Percentiles rank a stretch among this genome's conserved stretches.
Conservation (phyloP, 2,113 vertebrate genomes). For the Brienomyrus longianalis region DNA sequence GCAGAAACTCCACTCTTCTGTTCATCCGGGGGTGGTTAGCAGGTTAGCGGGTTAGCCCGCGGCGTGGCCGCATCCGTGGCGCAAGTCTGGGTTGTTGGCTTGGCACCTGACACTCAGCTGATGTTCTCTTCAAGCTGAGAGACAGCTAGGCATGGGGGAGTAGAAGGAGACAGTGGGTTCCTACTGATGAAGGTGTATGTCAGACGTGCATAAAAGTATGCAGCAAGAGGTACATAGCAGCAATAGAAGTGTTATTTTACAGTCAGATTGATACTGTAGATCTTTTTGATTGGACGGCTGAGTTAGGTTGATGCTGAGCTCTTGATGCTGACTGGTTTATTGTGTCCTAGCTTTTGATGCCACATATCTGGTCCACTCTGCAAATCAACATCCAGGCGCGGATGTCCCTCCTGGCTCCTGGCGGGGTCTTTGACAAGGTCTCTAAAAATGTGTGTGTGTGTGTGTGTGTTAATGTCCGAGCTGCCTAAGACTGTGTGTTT, state of each 20-base stretch:
- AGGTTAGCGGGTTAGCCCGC: not conserved
- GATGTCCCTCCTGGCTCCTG: conserved; percentile 41
- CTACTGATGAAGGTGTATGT: not conserved
- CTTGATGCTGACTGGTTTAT: not conserved
- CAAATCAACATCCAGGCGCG: conserved; percentile 58
- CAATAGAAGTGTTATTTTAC: not conserved
- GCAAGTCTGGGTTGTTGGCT: not conserved
- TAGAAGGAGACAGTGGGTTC: not conserved
- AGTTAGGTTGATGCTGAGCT: not conserved
- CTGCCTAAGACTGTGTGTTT: not conserved
- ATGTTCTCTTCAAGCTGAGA: not conserved
- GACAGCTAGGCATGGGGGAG: not conserved
- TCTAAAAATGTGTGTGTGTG: not conserved
- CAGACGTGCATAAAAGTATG: not conserved
- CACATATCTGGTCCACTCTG: conserved; percentile 46
- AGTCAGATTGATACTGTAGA: not conserved
- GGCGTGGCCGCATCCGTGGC: not conserved
- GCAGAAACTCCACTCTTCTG: not conserved
- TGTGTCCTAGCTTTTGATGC: conserved; percentile 53
- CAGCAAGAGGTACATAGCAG: not conserved
- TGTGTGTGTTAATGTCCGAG: not conserved
- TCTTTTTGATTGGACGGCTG: not conserved
- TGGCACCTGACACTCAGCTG: not conserved
- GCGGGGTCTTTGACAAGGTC: conserved; percentile 58
- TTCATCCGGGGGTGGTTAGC: not conserved